Evolutionary conservation across 2,113 vertebrate species (phyloP), one percentile per base, ranked within the genome.

Genomic region (Labeo rohita): DNA sequence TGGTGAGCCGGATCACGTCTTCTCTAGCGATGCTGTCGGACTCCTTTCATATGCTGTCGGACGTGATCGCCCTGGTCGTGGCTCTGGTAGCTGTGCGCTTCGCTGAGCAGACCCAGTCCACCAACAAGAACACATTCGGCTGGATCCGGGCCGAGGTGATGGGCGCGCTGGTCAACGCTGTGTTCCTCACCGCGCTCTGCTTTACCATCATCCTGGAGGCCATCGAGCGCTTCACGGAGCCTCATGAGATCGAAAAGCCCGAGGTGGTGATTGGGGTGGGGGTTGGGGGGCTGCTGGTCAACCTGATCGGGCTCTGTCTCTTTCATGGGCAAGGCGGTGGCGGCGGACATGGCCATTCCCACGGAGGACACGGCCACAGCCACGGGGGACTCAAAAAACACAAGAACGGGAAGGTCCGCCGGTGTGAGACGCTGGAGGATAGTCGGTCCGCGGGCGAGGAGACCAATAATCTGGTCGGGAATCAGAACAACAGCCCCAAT

Each of bases 71-170:
- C 45, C 94, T 99, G 90, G 90, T 98, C 4, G 98, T 99, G 90
- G 98, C 97, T 36, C 92, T 99, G 92, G 97, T 99, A 83, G 98
- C 98, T 73, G 96, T 98, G 89, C 96, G 97, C n/a, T 99, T 99
- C 89, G 96, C 98, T 15, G 96, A 96, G 92, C 95, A 96, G 89
- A 98, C 98, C 79, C 97, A 96, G 13, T 93, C 98, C 87, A 98
- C 98, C 91, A 96, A 96, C 89, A 99, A 99, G 89, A 98, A 99
- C 95, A 99, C 97, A 18, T 98, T 99, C 91, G 98, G 98, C 23
- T 99, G 98, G 98, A 97, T 99, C 93, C 97, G 97, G 68, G 98
- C 98, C 49, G 97, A 99, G 94, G 98, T 98, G 95, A 99, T 99
- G 97, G 98, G 98, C n/a, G 97, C 98, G 15, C 95, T 99, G 84